phyloP scores from a whole-genome alignment of 1,140 invertebrate species.

The Parapsyche elsis region DNA sequence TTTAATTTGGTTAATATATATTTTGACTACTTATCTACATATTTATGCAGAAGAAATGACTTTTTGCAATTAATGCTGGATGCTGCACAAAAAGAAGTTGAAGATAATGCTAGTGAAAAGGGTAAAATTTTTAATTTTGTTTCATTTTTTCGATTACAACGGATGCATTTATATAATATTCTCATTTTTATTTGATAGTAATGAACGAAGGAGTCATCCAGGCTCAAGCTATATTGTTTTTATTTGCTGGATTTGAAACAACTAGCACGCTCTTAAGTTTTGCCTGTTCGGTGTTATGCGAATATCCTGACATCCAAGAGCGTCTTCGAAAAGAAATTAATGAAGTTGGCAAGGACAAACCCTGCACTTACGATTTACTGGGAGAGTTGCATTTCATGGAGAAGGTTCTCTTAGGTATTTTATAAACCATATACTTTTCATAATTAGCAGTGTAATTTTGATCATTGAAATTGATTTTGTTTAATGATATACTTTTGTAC shows the following conservation, averaged over 20 bases:
- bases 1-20: background rate
- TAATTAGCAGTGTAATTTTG: background rate
- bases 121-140: slow-evolving; percentile 14
- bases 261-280: slow-evolving; percentile 69
- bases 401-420: slow-evolving; percentile 65
- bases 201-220: slow-evolving; percentile 64
- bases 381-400: slow-evolving; percentile 69
- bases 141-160: background rate
- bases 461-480: background rate
- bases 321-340: slow-evolving; percentile 71
- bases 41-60: slow-evolving; percentile 60
- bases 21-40: slow-evolving; percentile 31
- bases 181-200: slow-evolving; percentile 57
- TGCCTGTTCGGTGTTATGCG: slow-evolving; percentile 69
- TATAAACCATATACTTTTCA: slow-evolving; percentile 4
- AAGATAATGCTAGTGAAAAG: slow-evolving; percentile 56
- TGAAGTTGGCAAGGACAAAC: slow-evolving; percentile 61
- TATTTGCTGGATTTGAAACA: slow-evolving; percentile 67
- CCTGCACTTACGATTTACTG: slow-evolving; percentile 70
- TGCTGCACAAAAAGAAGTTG: slow-evolving; percentile 59
- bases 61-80: slow-evolving; percentile 63
- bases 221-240: slow-evolving; percentile 63
- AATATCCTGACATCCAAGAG: slow-evolving; percentile 71
- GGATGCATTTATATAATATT: background rate
- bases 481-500: slow-evolving; percentile 55